Base-by-base conservation (phyloP, 2,113 vertebrate genomes). In the Hylia prasina region DNA sequence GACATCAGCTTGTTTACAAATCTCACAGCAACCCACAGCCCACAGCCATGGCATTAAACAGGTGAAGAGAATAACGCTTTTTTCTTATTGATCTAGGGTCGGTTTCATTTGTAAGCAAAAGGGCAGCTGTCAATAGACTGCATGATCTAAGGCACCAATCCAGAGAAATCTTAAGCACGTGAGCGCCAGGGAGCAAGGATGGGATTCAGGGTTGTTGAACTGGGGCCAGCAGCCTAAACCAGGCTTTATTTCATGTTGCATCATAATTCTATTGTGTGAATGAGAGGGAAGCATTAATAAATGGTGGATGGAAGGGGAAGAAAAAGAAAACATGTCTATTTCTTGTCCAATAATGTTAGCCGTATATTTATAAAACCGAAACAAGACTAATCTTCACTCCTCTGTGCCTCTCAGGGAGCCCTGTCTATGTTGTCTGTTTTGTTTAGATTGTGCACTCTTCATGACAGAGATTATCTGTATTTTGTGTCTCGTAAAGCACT, bases 51-150 rank as follows among this genome's bases (percentile, higher is more conserved):
- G 82, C 90, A 92, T 96, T 96, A 95, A 95, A 92, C 88, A 95
- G 96, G 94, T 96, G 90, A 90, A 60, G 79, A 95, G 77, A 96
- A 89, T 42, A 78, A 85, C 28, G 37, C 4, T 96, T 85, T 96
- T 86, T 75, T 85, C 76, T 83, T 97, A 97, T 96, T 95, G 96
- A 96, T 95, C 94, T 92, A 84, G 86, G 93, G 92, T 73, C 0
- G 13, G 90, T 95, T 97, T 95, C 88, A 97, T 96, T 96, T 96
- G 90, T 96, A 97, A 97, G 92, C 21, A 1, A 96, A 96, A 96
- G 96, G 96, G 96, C 93, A 96, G 93, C 93, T 95, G 94, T 97
- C 94, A 94, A 95, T 95, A 95, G 89, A 68, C 60, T 68, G 76
- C 61, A 37, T 69, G 94, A 96, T 95, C 88, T 89, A 89, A 91